phyloP scores from a whole-genome alignment of 2,113 vertebrate species.

The Sylvia atricapilla region DNA sequence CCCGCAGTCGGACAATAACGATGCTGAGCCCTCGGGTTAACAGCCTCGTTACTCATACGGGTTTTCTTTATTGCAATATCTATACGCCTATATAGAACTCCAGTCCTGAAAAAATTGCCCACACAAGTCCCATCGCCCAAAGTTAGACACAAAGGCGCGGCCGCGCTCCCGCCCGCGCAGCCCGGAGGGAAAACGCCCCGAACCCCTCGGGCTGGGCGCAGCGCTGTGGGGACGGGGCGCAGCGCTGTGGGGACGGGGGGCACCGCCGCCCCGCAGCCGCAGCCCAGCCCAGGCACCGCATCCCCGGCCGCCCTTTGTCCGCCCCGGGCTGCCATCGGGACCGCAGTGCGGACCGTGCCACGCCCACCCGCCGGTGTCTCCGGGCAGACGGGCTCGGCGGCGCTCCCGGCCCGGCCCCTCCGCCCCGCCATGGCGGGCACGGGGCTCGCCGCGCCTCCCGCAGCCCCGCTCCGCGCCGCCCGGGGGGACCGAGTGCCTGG shows the following conservation, averaged over 20 bases:
- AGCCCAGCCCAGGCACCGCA: not conserved
- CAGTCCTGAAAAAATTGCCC: not conserved
- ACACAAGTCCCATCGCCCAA: conserved; percentile 14
- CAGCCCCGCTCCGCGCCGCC: no score
- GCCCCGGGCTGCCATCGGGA: conserved; percentile 86
- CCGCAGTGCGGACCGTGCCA: conserved; percentile 95
- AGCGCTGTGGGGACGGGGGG: not conserved
- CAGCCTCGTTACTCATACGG: not conserved
- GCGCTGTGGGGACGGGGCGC: not conserved
- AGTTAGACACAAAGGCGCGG: conserved; percentile 73
- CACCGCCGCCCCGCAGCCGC: not conserved
- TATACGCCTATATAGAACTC: not conserved
- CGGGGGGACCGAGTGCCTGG: no score
- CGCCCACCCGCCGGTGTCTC: conserved; percentile 86
- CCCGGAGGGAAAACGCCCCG: conserved; percentile 4
- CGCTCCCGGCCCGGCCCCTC: not conserved
- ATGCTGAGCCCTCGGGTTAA: not conserved
- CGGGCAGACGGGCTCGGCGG: conserved; percentile 18
- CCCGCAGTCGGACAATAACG: not conserved
- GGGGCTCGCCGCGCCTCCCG: not conserved
- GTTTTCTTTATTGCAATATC: not conserved
- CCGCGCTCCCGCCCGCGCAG: not conserved
- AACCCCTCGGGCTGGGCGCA: fast-evolving
- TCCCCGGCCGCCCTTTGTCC: conserved; percentile 74
- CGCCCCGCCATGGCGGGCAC: not conserved